Base-by-base conservation (phyloP, 2,888 invertebrate species). In the Oscheius sp. region DNA sequence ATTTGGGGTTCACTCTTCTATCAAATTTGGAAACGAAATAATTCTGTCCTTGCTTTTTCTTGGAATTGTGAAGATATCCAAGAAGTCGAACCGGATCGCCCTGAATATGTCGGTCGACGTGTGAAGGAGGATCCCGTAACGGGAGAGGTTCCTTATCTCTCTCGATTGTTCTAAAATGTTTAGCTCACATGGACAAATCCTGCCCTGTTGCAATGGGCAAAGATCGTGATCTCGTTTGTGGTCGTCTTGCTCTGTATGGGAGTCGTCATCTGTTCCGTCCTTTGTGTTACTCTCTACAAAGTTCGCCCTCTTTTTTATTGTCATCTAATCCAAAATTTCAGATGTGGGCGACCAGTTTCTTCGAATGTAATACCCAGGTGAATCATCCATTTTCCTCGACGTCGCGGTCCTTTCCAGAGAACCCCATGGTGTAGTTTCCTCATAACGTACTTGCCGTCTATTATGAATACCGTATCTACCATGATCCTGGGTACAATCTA, bases 21-120 rank as follows among this genome's bases (percentile, higher is more conserved):
- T 66, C 90, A 90, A 83, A 69, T 89, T 1, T 90, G 90, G 90
- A 89, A 89, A 76, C 80, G 90, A 18, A 88, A 89, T 70, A 87
- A 88, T 63, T 82, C 88, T 23, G 86, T 86, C 1, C 78, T 90
- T 27, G 89, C 90, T 1, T 90, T 90, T 76, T 87, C 89, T 74
- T 91, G 91, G 91, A 89, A 90, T 74, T 90, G 90, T 1, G 89
- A 90, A 64, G 88, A 89, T 73, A 90, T 89, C 80, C 89, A 90
- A 69, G 85, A 87, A 7, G 87, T 87, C 27, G 90, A 91, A 73
- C 89, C 89, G 2, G 90, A 91, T 79, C 80, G 90, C 73, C 90
- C 91, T 1, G 85, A 87, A 63, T 89, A 85, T 55, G 43, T 79
- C 18, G 87, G 87, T 1, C 83, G 82, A 1, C 85, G 83, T 35